Base-by-base conservation (phyloP, 53 echinoderm and acorn worm species). In the Paracentrotus lividus region DNA sequence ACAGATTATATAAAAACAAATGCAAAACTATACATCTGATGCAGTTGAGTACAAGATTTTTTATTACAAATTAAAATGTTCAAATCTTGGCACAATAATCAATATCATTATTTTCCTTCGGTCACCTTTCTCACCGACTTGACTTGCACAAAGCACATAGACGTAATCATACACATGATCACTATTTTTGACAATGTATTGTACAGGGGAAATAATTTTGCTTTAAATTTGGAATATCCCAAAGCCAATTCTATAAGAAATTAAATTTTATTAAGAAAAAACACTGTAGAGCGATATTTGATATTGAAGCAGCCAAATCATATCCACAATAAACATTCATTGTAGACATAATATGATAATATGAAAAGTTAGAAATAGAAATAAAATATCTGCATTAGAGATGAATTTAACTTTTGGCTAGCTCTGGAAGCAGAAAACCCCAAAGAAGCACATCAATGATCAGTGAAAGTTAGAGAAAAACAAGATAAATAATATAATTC, bases 61-160 rank as follows among this genome's bases (percentile, higher is more conserved):
- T 72, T 72, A 72, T 18, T 72, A 72, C 72, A 72, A 72, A 72
- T 72, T 72, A 72, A 72, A 72, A 72, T 72, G 72, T 72, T 72
- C 72, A 72, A 40, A 15, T 72, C 72, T 72, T 38, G 72, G 72
- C 72, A 72, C 24, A 20, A n/a, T n/a, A n/a, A n/a, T n/a, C n/a
- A 72, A 8, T 72, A 72, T 72, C 15, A 38, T 72, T 20, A 72
- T 18, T 40, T 40, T 72, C 15, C 3, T 12, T 40, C 38, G 40
- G 20, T 72, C 40, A 38, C 36, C 20, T 40, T 38, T 40, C 20
- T 38, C 72, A 72, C 72, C 1, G 72, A 72, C 40, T 64, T 72
- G 16, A 72, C 40, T 72, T 1, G 38, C 38, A 72, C 14, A 40
- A 40, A 38, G 16, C 72, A 34, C 40, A 72, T 0, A 64, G 64